Evolutionary conservation across 2,888 invertebrate genomes (phyloP), one percentile per base, ranked within the genome.

Genomic region (Oscheius sp.): DNA sequence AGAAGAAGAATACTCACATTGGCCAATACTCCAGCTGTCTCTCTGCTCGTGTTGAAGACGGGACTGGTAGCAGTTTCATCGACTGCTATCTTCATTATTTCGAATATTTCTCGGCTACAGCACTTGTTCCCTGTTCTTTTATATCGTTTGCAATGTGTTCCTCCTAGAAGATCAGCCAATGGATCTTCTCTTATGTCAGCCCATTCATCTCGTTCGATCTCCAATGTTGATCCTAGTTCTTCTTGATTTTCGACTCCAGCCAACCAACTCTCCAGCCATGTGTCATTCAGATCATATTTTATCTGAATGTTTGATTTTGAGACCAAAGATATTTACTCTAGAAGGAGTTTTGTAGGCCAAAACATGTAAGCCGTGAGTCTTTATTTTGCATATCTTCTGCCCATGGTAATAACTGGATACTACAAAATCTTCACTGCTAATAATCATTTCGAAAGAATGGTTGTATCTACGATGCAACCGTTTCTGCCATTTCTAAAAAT

Each of bases 1-100:
- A 41, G 36, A 9, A 14, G 36, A 36, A 14, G 8, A 8, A 2
- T 5, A 54, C 54, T 30, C 12, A 54, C 54, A 54, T 54, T 54
- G 20, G 54, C 54, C 4, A 54, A 20, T 12, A 54, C 54, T 14
- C 54, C 54, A n/a, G n/a, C 20, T n/a, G 54, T 32, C 33, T 54
- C 54, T 2, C 33, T 17, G 17, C 33, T 54, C 3, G 32, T 33
- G 20, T 54, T 54, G 22, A 54, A 54, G 5, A 32, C 54, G 12
- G 54, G 54, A 6, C 33, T 33, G 1, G 54, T 54, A 33, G n/a
- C 20, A 1, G 22, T 9, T 17, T 54, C 32, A 24, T 54, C 54
- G 20, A 54, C n/a, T n/a, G n/a, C n/a, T n/a, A n/a, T n/a, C n/a
- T n/a, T n/a, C 36, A 36, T 36, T 36, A 36, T 9, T 14, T 36